Percentiles rank a stretch among this genome's conserved stretches.
Conservation (phyloP, 2,113 vertebrate species). For the Epinephelus lanceolatus region DNA sequence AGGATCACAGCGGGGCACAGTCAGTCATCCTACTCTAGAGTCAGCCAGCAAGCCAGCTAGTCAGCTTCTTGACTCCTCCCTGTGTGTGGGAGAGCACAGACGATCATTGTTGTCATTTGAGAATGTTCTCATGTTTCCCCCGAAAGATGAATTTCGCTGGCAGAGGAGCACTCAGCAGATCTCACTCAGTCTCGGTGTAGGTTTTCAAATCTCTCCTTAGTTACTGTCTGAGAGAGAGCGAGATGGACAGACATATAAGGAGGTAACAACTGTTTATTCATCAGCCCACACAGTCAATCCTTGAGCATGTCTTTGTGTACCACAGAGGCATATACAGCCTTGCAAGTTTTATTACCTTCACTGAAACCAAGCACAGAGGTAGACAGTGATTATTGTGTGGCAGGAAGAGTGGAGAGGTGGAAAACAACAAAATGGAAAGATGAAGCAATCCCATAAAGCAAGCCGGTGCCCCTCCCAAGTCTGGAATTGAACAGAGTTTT, state of each 20-base stretch:
- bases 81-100: constrained; percentile 67
- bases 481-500: constrained; percentile 47
- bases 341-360: constrained; percentile 65
- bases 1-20: constrained; percentile 46
- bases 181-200: constrained; percentile 37
- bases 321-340: constrained; percentile 55
- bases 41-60: constrained; percentile 47
- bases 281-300: constrained; percentile 71
- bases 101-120: constrained; percentile 59
- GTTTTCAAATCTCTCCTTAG: constrained; percentile 55
- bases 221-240: constrained; percentile 35
- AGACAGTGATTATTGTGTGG: constrained; percentile 40
- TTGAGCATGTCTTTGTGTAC: constrained; percentile 58
- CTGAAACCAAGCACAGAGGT: constrained; percentile 56
- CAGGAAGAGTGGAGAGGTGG: constrained; percentile 24
- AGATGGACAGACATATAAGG: constrained; percentile 58
- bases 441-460: constrained; percentile 50
- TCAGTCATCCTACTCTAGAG: constrained; percentile 48
- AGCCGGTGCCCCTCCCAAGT: constrained; percentile 27
- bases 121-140: constrained; percentile 62
- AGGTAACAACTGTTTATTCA: constrained; percentile 73
- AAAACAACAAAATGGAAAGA: constrained; percentile 58
- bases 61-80: constrained; percentile 57
- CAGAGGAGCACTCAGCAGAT: constrained; percentile 40
- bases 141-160: constrained; percentile 52